Base-by-base conservation (phyloP, 2,888 invertebrate genomes). In the Chirona hameri region DNA sequence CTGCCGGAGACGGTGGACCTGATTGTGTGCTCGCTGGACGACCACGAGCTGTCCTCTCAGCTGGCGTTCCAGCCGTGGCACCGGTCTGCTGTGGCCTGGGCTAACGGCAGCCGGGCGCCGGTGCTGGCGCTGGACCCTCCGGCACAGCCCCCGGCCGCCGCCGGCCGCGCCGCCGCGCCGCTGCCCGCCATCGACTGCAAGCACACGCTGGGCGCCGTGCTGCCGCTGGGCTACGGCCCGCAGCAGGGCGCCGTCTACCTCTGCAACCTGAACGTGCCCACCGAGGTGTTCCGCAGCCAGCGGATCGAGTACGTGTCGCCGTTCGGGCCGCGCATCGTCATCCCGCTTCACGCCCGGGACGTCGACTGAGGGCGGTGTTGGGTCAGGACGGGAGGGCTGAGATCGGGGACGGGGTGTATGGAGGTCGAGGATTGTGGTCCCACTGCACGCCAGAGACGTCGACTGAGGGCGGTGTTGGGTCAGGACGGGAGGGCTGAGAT, bases 261-360 rank as follows among this genome's bases (percentile, higher is more conserved):
- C 85, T 95, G 94, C 88, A 94, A 96, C 90, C 90, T 96, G 87
- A 94, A 94, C 85, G 91, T 96, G 87, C 96, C 97, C 52, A 90
- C 91, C 85, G 91, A 91, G 87, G 91, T 95, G 86, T 95, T 93
- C 89, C 89, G 90, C 82, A 93, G 93, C 86, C 92, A 93, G 85
- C 93, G 93, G 83, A 92, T 96, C 84, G 90, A 90, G 85, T 97
- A 96, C 90, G 91, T 92, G 86, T 93, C 95, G 85, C 96, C 96
- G 14, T 97, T 96, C 87, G 93, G 93, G 82, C 92, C 93, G 83
- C 94, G 94, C 89, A 93, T 93, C 89, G 92, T 93, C 86, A 93
- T 94, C 88, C 93, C 94, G 81, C 89, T 94, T 86, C 92, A 93
- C 81, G 87, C 27, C 2, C n/a, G 79, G 4, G 79, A 76, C 39